Evolutionary conservation across 2,113 vertebrate genomes (phyloP).

Genomic region (Pandion haliaetus): DNA sequence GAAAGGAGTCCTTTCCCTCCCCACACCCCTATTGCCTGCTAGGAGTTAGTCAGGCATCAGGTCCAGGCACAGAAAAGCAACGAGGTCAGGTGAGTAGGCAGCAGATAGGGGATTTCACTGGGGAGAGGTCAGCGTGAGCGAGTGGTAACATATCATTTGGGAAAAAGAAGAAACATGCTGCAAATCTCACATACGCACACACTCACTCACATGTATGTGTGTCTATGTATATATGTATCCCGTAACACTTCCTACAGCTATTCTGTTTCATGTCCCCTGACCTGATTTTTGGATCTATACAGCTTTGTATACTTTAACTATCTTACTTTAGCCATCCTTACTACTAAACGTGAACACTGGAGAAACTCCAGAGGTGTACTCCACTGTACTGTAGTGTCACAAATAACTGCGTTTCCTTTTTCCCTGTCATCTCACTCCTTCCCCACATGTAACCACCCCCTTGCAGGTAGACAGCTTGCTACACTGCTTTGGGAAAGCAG

Average conservation of each 20-base stretch:
- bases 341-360: background rate
- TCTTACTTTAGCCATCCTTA: background rate
- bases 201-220: background rate
- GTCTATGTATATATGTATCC: background rate
- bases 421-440: background rate
- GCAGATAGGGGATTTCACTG: background rate
- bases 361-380: background rate
- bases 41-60: background rate
- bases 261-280: background rate
- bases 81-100: background rate
- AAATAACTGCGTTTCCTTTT: background rate
- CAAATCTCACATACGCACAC: background rate
- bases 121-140: background rate
- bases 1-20: background rate
- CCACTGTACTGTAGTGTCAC: background rate
- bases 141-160: background rate
- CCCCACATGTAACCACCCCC: accelerated
- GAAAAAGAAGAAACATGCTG: background rate
- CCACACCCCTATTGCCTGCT: background rate
- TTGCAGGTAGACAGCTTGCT: background rate
- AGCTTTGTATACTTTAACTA: background rate
- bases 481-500: background rate
- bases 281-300: background rate
- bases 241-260: background rate
- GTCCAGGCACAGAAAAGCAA: background rate